phyloP scores from a whole-genome alignment of 2,797 vertebrate genomes.

The Poecilia picta region DNA sequence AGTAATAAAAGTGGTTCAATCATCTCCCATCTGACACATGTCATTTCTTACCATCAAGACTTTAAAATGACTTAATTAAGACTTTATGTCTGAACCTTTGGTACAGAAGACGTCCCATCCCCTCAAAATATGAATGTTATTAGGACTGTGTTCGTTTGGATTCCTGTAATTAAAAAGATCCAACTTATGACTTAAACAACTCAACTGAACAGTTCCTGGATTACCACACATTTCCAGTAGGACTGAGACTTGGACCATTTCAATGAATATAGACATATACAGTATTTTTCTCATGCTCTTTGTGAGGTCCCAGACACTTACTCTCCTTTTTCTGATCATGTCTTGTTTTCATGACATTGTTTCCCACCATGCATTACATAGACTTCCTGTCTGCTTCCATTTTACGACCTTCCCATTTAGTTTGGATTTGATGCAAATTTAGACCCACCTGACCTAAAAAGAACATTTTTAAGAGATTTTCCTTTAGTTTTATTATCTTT shows the following conservation, averaged over 20 bases:
- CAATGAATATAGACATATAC: too few species aligned
- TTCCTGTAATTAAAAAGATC: too few species aligned
- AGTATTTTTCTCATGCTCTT: not conserved
- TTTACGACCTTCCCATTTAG: not conserved
- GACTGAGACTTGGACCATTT: too few species aligned
- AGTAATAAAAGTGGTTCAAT: too few species aligned
- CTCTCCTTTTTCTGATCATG: not conserved
- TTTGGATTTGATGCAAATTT: not conserved
- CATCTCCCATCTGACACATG: too few species aligned
- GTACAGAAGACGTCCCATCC: too few species aligned
- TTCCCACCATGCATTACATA: not conserved
- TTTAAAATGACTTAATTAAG: too few species aligned
- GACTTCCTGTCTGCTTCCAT: not conserved
- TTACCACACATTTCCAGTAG: not conserved
- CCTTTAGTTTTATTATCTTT: not conserved
- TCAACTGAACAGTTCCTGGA: not conserved
- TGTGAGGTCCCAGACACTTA: not conserved
- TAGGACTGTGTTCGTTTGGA: too few species aligned
- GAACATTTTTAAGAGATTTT: not conserved
- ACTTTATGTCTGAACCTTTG: too few species aligned
- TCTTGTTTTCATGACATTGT: not conserved
- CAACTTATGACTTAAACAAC: too few species aligned
- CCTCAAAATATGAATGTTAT: too few species aligned
- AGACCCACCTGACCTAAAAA: not conserved
- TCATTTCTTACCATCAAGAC: too few species aligned